These are phyloP conservation scores for Lepetodrilus schrolli DNA, from an alignment of 2,888 invertebrate species.

Conservation along the genomic window DNA sequence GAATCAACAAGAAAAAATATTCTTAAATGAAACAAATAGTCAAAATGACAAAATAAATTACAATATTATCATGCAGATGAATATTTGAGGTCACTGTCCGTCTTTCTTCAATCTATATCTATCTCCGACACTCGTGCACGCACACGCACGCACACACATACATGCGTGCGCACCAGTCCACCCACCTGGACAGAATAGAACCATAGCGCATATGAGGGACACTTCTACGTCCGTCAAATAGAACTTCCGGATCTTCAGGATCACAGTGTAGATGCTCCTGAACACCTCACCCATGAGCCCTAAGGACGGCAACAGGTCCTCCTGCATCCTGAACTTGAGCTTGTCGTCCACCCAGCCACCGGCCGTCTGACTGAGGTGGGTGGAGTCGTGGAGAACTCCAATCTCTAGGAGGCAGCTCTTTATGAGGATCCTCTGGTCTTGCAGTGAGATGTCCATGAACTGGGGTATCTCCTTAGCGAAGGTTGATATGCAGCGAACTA, in stretches of 20 bases:
- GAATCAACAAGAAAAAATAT: too few species aligned
- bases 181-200: constrained; percentile 65
- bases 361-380: constrained; percentile 45
- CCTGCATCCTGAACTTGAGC: constrained; percentile 45
- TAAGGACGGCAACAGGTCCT: constrained; percentile 37
- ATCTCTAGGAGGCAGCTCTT: constrained; percentile 64
- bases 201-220: constrained; percentile 51
- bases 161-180: neutral
- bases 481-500: constrained; percentile 62
- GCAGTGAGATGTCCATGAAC: constrained; percentile 57
- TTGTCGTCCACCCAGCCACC: constrained; percentile 49
- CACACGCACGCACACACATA: neutral
- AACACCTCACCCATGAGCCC: constrained; percentile 56
- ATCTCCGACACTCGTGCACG: too few species aligned
- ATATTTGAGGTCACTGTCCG: neutral
- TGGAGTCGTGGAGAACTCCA: constrained; percentile 54
- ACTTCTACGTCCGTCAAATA: constrained; percentile 57
- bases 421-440: constrained; percentile 63
- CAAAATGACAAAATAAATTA: too few species aligned
- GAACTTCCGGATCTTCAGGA: constrained; percentile 47
- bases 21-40: too few species aligned
- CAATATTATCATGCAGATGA: too few species aligned
- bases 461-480: constrained; percentile 66
- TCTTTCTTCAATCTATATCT: neutral
- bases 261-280: constrained; percentile 42